A percentile compares a stretch with the other conserved stretches of the same genome.
phyloP scores from a whole-genome alignment of 2,113 vertebrate species.

The Polyodon spathula region DNA sequence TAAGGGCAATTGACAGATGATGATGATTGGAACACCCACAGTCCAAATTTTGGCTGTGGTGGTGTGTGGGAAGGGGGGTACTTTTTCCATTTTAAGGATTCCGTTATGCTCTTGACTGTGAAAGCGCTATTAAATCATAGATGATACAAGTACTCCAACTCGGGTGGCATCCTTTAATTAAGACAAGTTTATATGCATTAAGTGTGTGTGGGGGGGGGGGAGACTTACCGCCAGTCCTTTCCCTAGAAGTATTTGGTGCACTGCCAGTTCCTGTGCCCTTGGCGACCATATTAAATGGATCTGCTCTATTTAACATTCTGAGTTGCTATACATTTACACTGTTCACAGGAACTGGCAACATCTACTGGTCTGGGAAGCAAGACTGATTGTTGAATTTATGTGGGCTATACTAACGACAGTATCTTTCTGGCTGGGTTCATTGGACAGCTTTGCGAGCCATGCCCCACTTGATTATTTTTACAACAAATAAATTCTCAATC shows the following conservation, averaged over 20 bases:
- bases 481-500: not conserved
- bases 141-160: too few species aligned
- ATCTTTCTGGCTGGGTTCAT: not conserved
- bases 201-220: not conserved
- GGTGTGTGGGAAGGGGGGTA: too few species aligned
- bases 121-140: too few species aligned
- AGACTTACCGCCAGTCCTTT: not conserved
- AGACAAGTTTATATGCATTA: not conserved
- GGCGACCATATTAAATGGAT: not conserved
- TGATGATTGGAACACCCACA: constrained; percentile 5
- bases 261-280: not conserved
- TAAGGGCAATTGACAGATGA: constrained; percentile 15
- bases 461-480: not conserved
- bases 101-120: too few species aligned
- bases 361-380: not conserved
- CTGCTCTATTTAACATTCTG: not conserved
- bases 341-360: not conserved
- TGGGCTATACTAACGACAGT: not conserved
- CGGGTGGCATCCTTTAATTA: not conserved
- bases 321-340: not conserved
- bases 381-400: not conserved
- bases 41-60: too few species aligned
- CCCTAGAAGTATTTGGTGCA: not conserved
- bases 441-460: not conserved
- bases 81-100: too few species aligned